A percentile compares a stretch with the other conserved stretches of the same genome.
These are phyloP conservation scores for Rhineura floridana DNA, from an alignment of 2,113 vertebrate genomes.

Conservation along the genomic window DNA sequence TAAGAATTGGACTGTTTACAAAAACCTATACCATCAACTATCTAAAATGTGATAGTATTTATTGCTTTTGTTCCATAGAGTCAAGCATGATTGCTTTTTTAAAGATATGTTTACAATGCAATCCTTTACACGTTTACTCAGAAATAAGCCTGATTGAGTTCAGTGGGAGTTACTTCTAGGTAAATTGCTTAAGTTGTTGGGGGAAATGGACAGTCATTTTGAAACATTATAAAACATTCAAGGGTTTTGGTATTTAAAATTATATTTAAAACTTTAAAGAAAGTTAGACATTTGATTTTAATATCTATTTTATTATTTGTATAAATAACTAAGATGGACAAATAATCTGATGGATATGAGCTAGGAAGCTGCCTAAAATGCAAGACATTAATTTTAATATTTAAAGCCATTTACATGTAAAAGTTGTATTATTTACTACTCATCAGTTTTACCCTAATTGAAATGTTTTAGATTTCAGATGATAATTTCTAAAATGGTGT, in stretches of 20 bases:
- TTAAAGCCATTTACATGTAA: not conserved
- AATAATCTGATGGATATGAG: not conserved
- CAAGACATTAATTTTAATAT: not conserved
- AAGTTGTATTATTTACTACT: not conserved
- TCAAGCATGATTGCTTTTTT: too few relatives aligned
- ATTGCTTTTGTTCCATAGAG: too few relatives aligned
- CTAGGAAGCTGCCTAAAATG: not conserved
- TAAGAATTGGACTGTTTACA: too few relatives aligned
- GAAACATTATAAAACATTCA: not conserved
- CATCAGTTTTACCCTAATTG: not conserved
- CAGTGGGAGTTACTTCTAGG: too few relatives aligned
- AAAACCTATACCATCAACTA: too few relatives aligned
- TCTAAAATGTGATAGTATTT: too few relatives aligned
- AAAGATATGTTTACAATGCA: too few relatives aligned
- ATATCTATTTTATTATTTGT: not conserved
- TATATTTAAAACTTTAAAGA: not conserved
- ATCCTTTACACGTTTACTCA: too few relatives aligned
- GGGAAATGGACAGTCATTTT: not conserved
- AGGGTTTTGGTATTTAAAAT: not conserved
- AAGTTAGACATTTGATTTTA: not conserved
- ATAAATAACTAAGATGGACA: not conserved
- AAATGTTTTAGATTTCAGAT: not conserved
- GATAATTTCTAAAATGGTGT: not conserved
- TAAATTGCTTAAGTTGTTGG: not conserved
- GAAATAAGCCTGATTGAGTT: too few relatives aligned